phyloP scores from a whole-genome alignment of 2,113 vertebrate species.

The Catharus bicknelli region DNA sequence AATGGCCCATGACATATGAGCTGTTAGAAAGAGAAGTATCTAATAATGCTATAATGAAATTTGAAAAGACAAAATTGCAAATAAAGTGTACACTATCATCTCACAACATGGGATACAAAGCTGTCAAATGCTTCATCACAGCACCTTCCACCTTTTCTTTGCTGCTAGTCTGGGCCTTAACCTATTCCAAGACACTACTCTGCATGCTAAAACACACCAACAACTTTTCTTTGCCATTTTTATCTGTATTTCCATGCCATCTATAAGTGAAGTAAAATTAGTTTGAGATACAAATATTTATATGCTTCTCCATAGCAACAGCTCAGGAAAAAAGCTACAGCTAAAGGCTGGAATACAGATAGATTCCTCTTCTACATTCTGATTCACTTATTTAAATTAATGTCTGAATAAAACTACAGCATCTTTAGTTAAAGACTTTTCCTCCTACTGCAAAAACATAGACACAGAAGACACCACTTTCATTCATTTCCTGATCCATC shows the following conservation, averaged over 20 bases:
- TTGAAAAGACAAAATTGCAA: neutral
- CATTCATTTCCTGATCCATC: neutral
- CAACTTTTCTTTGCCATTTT: neutral
- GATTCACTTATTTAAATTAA: neutral
- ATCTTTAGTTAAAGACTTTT: neutral
- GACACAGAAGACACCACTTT: neutral
- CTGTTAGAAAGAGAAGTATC: neutral
- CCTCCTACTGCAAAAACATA: neutral
- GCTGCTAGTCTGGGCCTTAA: neutral
- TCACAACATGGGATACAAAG: neutral
- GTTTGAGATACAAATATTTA: slow-evolving; percentile 49
- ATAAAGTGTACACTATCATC: neutral
- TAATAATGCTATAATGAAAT: neutral
- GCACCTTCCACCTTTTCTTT: neutral
- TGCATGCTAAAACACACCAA: neutral
- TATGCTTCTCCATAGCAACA: slow-evolving; percentile 28
- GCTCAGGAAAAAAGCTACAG: neutral
- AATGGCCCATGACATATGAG: rapidly evolving
- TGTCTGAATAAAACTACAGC: neutral
- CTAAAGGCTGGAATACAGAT: neutral
- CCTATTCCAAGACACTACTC: neutral
- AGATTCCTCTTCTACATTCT: neutral
- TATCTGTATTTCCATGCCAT: slow-evolving; percentile 19
- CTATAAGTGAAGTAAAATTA: slow-evolving; percentile 20
- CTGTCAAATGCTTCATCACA: neutral